Conservation (phyloP, 1,140 invertebrate species). For the Drosophila orena region DNA sequence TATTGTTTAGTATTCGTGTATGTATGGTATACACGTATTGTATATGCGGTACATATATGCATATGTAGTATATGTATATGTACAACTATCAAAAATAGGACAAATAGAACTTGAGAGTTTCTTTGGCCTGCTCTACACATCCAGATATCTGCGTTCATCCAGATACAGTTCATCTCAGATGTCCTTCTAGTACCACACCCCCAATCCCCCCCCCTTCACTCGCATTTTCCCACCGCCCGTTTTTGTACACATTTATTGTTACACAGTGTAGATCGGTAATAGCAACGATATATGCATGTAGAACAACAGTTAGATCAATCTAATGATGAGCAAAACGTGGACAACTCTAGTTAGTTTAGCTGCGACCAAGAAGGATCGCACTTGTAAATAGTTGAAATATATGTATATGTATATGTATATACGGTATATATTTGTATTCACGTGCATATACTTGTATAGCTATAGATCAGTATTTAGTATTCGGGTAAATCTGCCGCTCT, state of each 20-base stretch:
- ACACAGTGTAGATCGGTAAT: conserved; percentile 42
- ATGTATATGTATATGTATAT: conserved; percentile 10
- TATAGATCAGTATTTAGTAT: conserved; percentile 42
- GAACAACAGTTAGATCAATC: conserved; percentile 35
- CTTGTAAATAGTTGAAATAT: conserved; percentile 68
- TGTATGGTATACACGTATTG: conserved; percentile 33
- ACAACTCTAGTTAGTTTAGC: conserved; percentile 47
- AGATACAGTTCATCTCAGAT: no score
- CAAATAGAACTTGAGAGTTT: conserved; percentile 58
- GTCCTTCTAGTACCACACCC: no score
- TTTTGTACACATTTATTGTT: conserved; percentile 47
- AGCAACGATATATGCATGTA: conserved; percentile 41
- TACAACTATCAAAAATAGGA: conserved; percentile 79
- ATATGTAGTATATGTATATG: conserved; percentile 45
- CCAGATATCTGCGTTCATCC: no score
- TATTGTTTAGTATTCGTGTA: conserved; percentile 4
- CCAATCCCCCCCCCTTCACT: no score
- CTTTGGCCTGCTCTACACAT: conserved; percentile 11
- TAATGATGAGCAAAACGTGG: conserved; percentile 46
- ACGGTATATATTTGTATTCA: conserved; percentile 7
- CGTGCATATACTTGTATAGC: conserved; percentile 11
- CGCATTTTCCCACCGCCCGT: neutral
- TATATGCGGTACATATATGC: conserved; percentile 14
- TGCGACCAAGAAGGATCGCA: conserved; percentile 56
- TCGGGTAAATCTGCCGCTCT: conserved; percentile 16